Evolutionary conservation across 2,888 invertebrate genomes (phyloP), one percentile per base, ranked within the genome.

Genomic region (Andricus curvator): DNA sequence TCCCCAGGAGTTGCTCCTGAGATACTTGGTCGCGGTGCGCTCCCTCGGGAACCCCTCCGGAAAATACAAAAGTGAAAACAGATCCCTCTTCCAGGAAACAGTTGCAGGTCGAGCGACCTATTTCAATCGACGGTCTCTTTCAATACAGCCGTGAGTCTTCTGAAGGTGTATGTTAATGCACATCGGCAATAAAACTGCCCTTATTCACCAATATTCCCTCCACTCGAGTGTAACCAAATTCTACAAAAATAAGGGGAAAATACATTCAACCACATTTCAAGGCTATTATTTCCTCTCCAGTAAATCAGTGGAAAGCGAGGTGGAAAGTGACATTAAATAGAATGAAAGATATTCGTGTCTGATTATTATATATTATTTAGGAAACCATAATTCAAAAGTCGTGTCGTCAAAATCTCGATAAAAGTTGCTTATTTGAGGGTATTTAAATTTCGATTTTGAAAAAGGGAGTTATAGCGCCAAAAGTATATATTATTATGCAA

Each of bases 31-130:
- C 84, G 79, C 56, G 81, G 80, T 82, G 78, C 86, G 88, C 88
- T 91, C 91, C 91, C 90, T 90, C 90, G 90, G 89, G 89, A 90
- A 89, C 88, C 85, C 88, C 81, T 80, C 79, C 85, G 88, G 88
- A 88, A 90, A 89, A 88, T 83, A 88, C 88, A 88, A 89, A 89
- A 88, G 89, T 89, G 90, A 89, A 89, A 88, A 89, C 85, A 82
- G 82, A 87, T 86, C 85, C 84, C 85, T 85, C 80, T 81, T 80
- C 84, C 70, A 79, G 85, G 84, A 83, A 87, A 87, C 87, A 85
- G 88, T 87, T 87, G 87, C 83, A 68, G 79, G 77, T 85, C 83
- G 85, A 84, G 83, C 84, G 48, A 62, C 81, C 81, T 83, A 84
- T 84, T 51, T 74, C 51, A 74, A 56, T 74, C 74, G 74, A 74